Conservation (phyloP, 1,140 invertebrate species). For the Galleria mellonella region DNA sequence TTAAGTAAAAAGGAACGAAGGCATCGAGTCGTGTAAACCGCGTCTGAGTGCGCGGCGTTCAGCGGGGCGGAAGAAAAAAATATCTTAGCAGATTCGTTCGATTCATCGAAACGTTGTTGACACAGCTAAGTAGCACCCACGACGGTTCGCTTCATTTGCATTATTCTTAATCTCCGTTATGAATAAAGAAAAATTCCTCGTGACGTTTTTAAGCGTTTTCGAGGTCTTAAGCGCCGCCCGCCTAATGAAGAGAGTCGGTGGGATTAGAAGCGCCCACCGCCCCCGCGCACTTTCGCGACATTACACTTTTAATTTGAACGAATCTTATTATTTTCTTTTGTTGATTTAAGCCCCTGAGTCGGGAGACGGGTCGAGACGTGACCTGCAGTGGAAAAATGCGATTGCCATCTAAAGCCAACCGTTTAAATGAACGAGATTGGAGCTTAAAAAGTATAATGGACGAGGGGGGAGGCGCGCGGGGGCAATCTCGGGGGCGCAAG, state of each 20-base stretch:
- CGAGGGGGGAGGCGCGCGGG: constrained; percentile 37
- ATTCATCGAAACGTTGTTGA: constrained; percentile 49
- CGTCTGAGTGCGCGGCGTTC: too few species aligned
- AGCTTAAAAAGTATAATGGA: constrained; percentile 80
- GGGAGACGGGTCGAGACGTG: constrained; percentile 75
- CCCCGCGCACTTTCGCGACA: constrained; percentile 68
- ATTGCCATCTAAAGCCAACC: constrained; percentile 78
- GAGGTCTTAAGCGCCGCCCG: constrained; percentile 36
- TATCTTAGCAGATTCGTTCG: constrained; percentile 2
- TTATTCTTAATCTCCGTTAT: constrained; percentile 71
- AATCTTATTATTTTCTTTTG: constrained; percentile 79
- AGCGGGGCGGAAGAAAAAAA: constrained; percentile 17
- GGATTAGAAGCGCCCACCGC: constrained; percentile 43
- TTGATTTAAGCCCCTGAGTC: constrained; percentile 77
- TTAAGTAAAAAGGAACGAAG: too few species aligned
- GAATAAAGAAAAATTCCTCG: constrained; percentile 71
- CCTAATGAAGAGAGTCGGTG: constrained; percentile 62
- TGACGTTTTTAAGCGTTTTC: constrained; percentile 54
- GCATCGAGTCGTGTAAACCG: too few species aligned
- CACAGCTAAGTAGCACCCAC: constrained; percentile 64
- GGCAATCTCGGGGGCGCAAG: constrained; percentile 62
- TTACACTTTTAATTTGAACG: constrained; percentile 81
- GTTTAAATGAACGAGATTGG: constrained; percentile 79
- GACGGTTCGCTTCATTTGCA: constrained; percentile 69
- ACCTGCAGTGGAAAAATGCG: constrained; percentile 78